Evolutionary conservation across 2,888 invertebrate genomes (phyloP).

Genomic region (Caenorhabditis sp.): DNA sequence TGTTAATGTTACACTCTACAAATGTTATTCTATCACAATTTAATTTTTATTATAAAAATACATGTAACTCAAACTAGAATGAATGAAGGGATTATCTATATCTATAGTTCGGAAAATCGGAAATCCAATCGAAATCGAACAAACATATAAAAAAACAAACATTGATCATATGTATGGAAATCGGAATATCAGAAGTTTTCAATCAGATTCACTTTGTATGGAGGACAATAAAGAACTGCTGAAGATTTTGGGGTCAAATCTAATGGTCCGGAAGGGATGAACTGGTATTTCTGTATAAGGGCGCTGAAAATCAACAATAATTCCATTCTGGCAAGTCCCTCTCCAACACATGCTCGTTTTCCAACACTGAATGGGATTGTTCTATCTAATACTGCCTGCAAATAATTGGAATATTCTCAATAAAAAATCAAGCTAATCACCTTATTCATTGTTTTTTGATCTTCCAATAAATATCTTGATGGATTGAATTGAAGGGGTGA

Average conservation of each 20-base stretch:
- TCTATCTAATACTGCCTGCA: slow-evolving; percentile 44
- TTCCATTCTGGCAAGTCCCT: slow-evolving; percentile 53
- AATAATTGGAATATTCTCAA: neutral
- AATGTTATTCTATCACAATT: slow-evolving; percentile 9
- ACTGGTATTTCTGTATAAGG: slow-evolving; percentile 36
- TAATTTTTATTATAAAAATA: too few species aligned
- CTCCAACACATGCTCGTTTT: slow-evolving; percentile 52
- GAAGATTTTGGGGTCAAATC: slow-evolving; percentile 18
- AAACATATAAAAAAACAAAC: too few species aligned
- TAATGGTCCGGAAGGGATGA: slow-evolving; percentile 11
- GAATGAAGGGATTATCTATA: too few species aligned
- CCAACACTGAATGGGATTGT: slow-evolving; percentile 52
- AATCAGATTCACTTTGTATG: too few species aligned
- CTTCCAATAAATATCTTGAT: slow-evolving; percentile 45
- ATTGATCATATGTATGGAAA: too few species aligned
- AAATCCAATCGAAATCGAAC: too few species aligned
- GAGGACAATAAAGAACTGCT: too few species aligned
- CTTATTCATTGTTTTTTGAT: slow-evolving; percentile 46
- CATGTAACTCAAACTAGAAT: too few species aligned
- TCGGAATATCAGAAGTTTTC: too few species aligned
- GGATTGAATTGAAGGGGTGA: slow-evolving; percentile 47
- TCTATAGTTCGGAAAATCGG: too few species aligned
- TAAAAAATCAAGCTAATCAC: slow-evolving; percentile 8
- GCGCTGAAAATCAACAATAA: slow-evolving; percentile 42
- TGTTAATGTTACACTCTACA: slow-evolving; percentile 17